phyloP scores from a whole-genome alignment of 2,113 vertebrate species.

The Entomyzon cyanotis region DNA sequence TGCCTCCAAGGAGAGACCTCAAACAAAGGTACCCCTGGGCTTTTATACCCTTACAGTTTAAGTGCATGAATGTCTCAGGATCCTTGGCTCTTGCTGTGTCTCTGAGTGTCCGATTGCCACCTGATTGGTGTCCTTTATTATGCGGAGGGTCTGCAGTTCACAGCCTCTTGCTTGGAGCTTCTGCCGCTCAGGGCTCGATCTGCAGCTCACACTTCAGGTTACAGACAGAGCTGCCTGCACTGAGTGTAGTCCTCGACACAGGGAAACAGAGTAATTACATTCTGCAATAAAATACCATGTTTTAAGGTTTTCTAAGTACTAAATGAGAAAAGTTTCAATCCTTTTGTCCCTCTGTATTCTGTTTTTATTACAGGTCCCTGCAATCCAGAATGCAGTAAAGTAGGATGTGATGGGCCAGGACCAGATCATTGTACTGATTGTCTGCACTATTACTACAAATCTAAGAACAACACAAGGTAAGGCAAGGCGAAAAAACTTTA shows the following conservation, averaged over 20 bases:
- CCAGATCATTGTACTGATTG: conserved; percentile 97
- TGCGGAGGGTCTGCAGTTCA: not conserved
- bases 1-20: not conserved
- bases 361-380: conserved; percentile 82
- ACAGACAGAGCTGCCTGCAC: rapidly evolving
- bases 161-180: not conserved
- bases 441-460: conserved; percentile 96
- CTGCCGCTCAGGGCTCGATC: not conserved
- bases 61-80: rapidly evolving
- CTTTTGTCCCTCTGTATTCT: not conserved
- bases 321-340: not conserved
- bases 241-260: not conserved
- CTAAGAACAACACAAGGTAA: conserved; percentile 97
- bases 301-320: not conserved
- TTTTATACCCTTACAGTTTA: not conserved
- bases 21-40: not conserved
- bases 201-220: not conserved
- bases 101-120: not conserved
- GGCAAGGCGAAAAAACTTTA: not conserved
- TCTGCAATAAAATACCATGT: not conserved
- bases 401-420: conserved; percentile 93
- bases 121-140: rapidly evolving
- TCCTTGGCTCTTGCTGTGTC: not conserved
- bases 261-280: not conserved
- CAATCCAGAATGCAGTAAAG: conserved; percentile 92